These are phyloP conservation scores for Aricia artaxerxes DNA, from an alignment of 2,888 invertebrate genomes.

Conservation along the genomic window DNA sequence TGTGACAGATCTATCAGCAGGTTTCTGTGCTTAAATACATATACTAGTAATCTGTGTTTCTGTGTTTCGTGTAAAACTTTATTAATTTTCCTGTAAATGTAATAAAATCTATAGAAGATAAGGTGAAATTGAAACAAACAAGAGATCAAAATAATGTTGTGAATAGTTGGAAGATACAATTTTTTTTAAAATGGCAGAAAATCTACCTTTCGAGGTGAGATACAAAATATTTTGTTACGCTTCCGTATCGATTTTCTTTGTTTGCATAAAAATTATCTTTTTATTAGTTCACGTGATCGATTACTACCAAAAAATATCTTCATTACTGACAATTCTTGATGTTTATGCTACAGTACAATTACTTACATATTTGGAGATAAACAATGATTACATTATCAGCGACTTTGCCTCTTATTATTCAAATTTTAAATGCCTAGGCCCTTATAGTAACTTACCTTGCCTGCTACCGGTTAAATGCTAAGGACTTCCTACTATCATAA, in stretches of 20 bases:
- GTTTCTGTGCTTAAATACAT: too few species aligned
- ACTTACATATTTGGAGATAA: neutral
- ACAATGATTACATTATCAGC: neutral
- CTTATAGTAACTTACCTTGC: neutral
- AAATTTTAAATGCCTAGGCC: neutral
- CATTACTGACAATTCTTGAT: neutral
- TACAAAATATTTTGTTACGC: slow-evolving; percentile 33
- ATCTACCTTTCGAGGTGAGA: slow-evolving; percentile 68
- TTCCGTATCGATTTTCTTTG: slow-evolving; percentile 50
- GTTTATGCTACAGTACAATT: neutral
- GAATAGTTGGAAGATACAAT: neutral
- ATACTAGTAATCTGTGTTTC: too few species aligned
- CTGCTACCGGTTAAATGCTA: neutral
- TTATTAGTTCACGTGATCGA: slow-evolving; percentile 68
- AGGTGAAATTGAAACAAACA: slow-evolving; percentile 3
- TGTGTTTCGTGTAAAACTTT: neutral
- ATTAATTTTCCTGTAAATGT: neutral
- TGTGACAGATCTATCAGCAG: neutral
- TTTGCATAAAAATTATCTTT: slow-evolving; percentile 48
- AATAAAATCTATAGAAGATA: neutral
- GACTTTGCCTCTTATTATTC: neutral
- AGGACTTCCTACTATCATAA: neutral
- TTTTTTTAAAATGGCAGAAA: slow-evolving; percentile 44
- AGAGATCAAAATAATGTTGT: slow-evolving; percentile 25
- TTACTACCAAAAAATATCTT: slow-evolving; percentile 26